Percentiles rank a stretch among this genome's conserved stretches.
Evolutionary conservation across 2,888 invertebrate genomes (phyloP).

Genomic region (Pterobdella sp.): DNA sequence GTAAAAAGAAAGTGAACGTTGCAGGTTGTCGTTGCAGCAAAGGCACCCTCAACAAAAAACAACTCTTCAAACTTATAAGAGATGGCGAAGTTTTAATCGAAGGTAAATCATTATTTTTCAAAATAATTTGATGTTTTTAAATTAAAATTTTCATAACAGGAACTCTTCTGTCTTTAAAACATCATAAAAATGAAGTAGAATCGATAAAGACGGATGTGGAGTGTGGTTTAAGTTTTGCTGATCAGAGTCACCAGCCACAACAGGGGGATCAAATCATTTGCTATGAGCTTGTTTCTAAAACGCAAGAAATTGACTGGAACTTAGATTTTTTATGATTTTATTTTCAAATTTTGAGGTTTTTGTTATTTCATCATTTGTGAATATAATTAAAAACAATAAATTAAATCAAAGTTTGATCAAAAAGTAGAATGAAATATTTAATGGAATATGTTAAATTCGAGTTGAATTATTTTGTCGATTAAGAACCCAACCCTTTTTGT

Average conservation of each 20-base stretch:
- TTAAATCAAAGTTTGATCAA: not conserved
- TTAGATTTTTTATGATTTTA: constrained; percentile 49
- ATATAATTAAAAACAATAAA: not conserved
- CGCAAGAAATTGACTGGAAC: constrained; percentile 70
- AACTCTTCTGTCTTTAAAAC: constrained; percentile 70
- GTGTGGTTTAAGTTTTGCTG: constrained; percentile 74
- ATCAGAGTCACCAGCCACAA: constrained; percentile 59
- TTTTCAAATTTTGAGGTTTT: not conserved
- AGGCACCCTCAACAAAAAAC: constrained; percentile 65
- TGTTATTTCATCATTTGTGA: not conserved
- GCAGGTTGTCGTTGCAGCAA: constrained; percentile 79
- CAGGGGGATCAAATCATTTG: constrained; percentile 73
- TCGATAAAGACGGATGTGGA: constrained; percentile 74
- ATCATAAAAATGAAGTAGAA: constrained; percentile 78
- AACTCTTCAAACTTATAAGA: constrained; percentile 63
- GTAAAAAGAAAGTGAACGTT: constrained; percentile 67
- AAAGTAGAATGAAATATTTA: not conserved
- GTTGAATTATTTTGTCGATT: not conserved
- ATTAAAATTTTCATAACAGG: constrained; percentile 52
- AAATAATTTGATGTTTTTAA: not conserved
- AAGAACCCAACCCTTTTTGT: constrained; percentile 11
- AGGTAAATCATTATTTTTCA: constrained; percentile 23
- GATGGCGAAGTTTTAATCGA: constrained; percentile 53
- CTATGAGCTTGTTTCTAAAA: constrained; percentile 61
- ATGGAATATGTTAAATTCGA: not conserved